phyloP scores from a whole-genome alignment of 2,888 invertebrate genomes.

The Ochropacha duplaris region DNA sequence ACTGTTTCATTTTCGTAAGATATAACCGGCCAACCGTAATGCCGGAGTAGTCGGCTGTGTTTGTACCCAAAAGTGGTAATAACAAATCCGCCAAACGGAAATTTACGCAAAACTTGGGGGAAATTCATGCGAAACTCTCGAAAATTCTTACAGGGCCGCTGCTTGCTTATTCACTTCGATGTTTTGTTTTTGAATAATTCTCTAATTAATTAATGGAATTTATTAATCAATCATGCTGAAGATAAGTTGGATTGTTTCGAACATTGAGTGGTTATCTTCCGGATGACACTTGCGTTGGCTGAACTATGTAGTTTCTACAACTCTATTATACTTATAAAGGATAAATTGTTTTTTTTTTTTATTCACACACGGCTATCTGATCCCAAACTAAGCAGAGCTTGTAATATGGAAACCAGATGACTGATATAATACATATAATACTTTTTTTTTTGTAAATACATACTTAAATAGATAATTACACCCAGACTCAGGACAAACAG shows the following conservation, averaged over 20 bases:
- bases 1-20: background rate
- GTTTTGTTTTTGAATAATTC: background rate
- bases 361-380: too few relatives aligned
- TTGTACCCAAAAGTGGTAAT: background rate
- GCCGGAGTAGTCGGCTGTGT: background rate
- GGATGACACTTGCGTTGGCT: background rate
- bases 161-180: background rate
- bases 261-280: background rate
- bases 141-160: background rate
- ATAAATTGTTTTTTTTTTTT: too few relatives aligned
- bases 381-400: too few relatives aligned
- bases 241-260: background rate
- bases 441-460: too few relatives aligned
- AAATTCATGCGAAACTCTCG: background rate
- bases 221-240: background rate
- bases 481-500: too few relatives aligned
- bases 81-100: conserved; percentile 1
- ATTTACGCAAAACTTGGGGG: background rate
- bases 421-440: too few relatives aligned
- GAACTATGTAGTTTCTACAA: background rate
- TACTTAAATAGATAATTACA: too few relatives aligned
- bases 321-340: too few relatives aligned
- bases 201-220: background rate
- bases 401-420: too few relatives aligned
- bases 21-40: background rate